Conservation (phyloP, 37 sponge, comb jelly and placozoan species). For the Spongilla lacustris region DNA sequence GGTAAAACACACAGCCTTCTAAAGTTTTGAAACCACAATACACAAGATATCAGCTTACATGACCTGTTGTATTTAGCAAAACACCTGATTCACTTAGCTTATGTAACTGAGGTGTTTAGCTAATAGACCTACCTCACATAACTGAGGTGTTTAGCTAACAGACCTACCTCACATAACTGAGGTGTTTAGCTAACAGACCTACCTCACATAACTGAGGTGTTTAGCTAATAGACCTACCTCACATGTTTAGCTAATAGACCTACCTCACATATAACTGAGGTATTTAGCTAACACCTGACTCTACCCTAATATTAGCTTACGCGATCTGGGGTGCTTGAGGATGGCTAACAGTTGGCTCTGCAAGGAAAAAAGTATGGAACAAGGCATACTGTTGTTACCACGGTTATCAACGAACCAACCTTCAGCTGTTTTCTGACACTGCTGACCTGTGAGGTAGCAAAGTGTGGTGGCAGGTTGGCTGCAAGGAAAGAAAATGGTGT, state of each 20-base stretch:
- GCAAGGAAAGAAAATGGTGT: background rate
- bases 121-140: too few species aligned
- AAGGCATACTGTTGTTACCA: background rate
- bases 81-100: too few species aligned
- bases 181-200: too few species aligned
- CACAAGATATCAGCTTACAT: slow-evolving; percentile 42
- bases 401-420: slow-evolving; percentile 36
- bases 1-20: background rate
- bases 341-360: slow-evolving; percentile 61
- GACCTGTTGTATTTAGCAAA: too few species aligned
- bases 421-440: slow-evolving; percentile 93
- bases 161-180: too few species aligned
- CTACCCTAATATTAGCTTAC: slow-evolving; percentile 34
- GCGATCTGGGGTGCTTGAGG: slow-evolving; percentile 49
- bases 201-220: too few species aligned
- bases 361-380: background rate
- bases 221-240: too few species aligned
- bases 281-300: background rate
- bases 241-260: too few species aligned
- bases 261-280: too few species aligned
- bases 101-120: too few species aligned
- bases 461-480: slow-evolving; percentile 92
- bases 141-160: too few species aligned
- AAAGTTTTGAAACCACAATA: background rate
- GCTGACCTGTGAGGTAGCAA: slow-evolving; percentile 83